Conservation (phyloP, 2,797 vertebrate genomes). For the Notolepis coatsorum region DNA sequence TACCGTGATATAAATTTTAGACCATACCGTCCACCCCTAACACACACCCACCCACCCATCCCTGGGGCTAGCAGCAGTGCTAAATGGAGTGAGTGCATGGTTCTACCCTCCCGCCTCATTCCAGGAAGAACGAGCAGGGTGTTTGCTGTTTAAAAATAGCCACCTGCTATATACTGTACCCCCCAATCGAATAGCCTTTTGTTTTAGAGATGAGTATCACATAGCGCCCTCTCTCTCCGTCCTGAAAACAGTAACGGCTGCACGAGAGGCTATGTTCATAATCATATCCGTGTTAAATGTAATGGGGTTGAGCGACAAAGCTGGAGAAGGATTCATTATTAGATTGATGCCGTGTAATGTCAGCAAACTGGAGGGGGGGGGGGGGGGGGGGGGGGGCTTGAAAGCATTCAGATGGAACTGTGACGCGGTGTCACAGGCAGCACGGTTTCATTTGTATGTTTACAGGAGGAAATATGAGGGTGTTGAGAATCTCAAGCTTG, state of each 20-base stretch:
- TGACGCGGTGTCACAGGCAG: constrained; percentile 13
- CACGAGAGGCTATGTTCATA: constrained; percentile 44
- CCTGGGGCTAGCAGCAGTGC: background rate
- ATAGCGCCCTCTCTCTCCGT: constrained; percentile 27
- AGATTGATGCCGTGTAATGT: constrained; percentile 27
- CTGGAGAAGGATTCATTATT: constrained; percentile 39
- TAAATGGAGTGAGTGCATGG: constrained; percentile 12
- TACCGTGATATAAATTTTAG: no score
- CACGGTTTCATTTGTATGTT: background rate
- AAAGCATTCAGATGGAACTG: constrained; percentile 44
- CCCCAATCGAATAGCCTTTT: constrained; percentile 34
- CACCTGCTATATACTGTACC: no score
- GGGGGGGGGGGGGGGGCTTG: constrained; percentile 5
- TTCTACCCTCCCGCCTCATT: constrained; percentile 28
- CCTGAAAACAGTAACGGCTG: constrained; percentile 31
- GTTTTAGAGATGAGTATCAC: constrained; percentile 15
- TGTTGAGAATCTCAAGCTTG: no score
- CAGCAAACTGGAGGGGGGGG: constrained; percentile 22
- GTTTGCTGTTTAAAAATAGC: constrained; percentile 43
- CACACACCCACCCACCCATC: background rate
- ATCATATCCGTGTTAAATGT: constrained; percentile 36
- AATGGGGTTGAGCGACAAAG: constrained; percentile 41
- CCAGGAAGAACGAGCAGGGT: constrained; percentile 34
- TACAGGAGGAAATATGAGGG: no score
- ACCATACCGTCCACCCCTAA: no score